Base-by-base conservation (phyloP, 2,113 vertebrate genomes). In the Microcebus ravelobensis region DNA sequence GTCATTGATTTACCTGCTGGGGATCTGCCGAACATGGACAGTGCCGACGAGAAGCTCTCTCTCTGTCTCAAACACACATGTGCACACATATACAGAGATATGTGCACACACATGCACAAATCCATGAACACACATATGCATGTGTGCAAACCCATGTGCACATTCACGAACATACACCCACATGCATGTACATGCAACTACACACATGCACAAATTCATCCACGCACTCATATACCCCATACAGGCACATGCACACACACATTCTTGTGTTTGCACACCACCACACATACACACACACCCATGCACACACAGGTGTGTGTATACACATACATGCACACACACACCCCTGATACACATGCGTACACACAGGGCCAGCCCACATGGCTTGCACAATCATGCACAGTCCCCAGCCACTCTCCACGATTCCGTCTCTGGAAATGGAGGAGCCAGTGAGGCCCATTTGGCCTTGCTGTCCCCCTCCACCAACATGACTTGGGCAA, bases 281-380 rank as follows among this genome's bases (percentile, higher is more conserved):
- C 55, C 21, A 14, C 12, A 4, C 0, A 3, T 8, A 4, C 23
- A 15, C 34, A 13, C 25, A 57, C 20, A 57, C 55, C 52, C 55
- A 55, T 20, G 18, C 18, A 57, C 15, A 12, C 29, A 27, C 57
- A 8, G 23, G 12, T 65, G 45, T 6, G 31, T 8, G 23, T 29
- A 34, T 21, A 50, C 6, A n/a, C 31, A 48, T 34, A 20, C 10
- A 50, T 21, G 63, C 29, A 27, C 4, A 11, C 15, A 13, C 57
- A 14, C 31, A 14, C 8, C 14, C 45, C 31, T 12, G 27, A 9
- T 23, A 31, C 59, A 9, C 23, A 3, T 15, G n/a, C 70, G 23
- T n/a, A 23, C 14, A 5, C 9, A 18, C 27, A n/a, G n/a, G 0
- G 25, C 18, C 79, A 3, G 57, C 34, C 42, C 36, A 0, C 0